These are phyloP conservation scores for Cremastobaeus sp. DNA, from an alignment of 2,888 invertebrate genomes.

Conservation along the genomic window DNA sequence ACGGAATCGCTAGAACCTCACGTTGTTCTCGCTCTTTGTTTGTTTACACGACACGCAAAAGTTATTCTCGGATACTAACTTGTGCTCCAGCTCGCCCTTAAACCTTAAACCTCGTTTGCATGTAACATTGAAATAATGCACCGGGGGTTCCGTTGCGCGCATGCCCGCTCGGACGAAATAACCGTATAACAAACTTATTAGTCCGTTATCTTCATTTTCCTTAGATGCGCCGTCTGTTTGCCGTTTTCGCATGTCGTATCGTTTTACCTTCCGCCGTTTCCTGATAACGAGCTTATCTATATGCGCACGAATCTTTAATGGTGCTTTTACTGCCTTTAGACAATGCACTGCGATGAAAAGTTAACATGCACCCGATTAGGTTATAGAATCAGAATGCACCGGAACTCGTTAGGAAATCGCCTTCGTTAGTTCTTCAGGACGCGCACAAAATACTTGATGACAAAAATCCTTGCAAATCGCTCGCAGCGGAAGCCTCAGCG, in stretches of 20 bases:
- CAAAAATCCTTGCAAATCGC: too few relatives aligned
- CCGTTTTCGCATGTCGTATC: constrained; percentile 40
- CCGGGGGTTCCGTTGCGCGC: constrained; percentile 7
- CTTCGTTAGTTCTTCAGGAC: too few relatives aligned
- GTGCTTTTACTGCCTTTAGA: constrained; percentile 44
- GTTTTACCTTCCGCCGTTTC: constrained; percentile 49
- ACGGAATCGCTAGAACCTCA: neutral
- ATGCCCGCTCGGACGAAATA: constrained; percentile 23
- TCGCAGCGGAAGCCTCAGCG: too few relatives aligned
- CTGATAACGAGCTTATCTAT: constrained; percentile 55
- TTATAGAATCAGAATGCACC: constrained; percentile 35
- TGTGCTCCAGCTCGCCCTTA: constrained; percentile 62
- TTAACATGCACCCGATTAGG: constrained; percentile 39
- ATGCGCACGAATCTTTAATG: constrained; percentile 53
- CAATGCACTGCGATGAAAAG: constrained; percentile 45
- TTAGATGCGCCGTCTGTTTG: constrained; percentile 42
- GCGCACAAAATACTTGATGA: too few relatives aligned
- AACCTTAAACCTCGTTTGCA: constrained; percentile 61
- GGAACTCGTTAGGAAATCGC: constrained; percentile 38
- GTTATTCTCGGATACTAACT: constrained; percentile 67
- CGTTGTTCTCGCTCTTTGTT: constrained; percentile 48
- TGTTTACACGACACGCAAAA: constrained; percentile 65
- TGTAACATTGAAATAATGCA: constrained; percentile 33
- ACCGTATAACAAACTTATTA: constrained; percentile 52
- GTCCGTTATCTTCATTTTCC: constrained; percentile 43